These are phyloP conservation scores for Protaetia brevitarsis DNA, from an alignment of 1,140 invertebrate species.

Conservation along the genomic window DNA sequence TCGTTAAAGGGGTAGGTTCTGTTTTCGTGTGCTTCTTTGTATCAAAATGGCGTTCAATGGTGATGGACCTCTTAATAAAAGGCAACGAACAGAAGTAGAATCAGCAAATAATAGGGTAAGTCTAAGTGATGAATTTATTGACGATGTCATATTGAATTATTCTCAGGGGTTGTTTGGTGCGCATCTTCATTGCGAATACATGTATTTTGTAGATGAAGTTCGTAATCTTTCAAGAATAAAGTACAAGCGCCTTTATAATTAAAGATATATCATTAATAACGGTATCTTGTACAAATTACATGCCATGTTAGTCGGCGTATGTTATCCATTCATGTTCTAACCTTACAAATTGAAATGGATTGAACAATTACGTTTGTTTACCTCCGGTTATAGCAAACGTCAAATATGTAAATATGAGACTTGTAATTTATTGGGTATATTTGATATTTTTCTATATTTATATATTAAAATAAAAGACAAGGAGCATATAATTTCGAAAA, in stretches of 20 bases:
- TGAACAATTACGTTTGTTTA: no score
- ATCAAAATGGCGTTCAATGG: conserved; percentile 55
- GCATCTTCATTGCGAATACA: not conserved
- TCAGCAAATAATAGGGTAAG: conserved; percentile 52
- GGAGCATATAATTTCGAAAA: no score
- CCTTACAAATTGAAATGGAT: not conserved
- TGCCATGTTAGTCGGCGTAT: not conserved
- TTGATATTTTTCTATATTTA: no score
- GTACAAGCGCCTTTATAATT: not conserved
- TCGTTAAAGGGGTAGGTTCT: conserved; percentile 32
- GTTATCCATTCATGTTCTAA: not conserved
- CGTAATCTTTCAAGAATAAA: not conserved
- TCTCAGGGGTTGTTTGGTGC: not conserved
- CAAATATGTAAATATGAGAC: no score
- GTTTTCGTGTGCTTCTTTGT: conserved; percentile 40
- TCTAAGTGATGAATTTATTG: conserved; percentile 14
- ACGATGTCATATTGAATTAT: not conserved
- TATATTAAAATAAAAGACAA: no score
- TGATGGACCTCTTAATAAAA: conserved; percentile 52
- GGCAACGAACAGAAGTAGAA: conserved; percentile 50
- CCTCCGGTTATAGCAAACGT: no score
- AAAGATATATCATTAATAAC: not conserved
- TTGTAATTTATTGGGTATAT: no score
- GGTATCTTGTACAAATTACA: not conserved
- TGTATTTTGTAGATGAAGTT: not conserved